Evolutionary conservation across 1,140 invertebrate species (phyloP), one percentile per base, ranked within the genome.

Genomic region (Fragariocoptes setiger): DNA sequence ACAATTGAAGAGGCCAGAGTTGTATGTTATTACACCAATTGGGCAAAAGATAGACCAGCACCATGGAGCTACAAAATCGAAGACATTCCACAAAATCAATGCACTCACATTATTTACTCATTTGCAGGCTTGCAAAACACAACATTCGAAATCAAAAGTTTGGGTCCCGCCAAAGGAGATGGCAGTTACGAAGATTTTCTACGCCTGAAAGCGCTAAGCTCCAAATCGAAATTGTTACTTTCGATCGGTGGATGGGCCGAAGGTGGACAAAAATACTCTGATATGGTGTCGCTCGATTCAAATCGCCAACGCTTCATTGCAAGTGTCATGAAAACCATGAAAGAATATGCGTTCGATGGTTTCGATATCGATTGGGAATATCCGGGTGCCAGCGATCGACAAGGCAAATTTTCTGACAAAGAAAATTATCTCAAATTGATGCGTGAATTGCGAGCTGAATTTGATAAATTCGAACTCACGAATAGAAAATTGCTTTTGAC

Each of bases 51-150:
- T 56, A 62, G 77, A 22, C 74, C 75, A 1, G 75, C 70, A 3
- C 47, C 74, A 4, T 76, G 76, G 3, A 69, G 67, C 25, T 83
- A 82, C 51, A 69, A 63, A 1, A 68, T 82, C 37, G 69, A 78
- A 36, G 75, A 83, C 52, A 68, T 83, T 39, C 77, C 76, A 0
- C 71, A 64, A 1, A 67, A 76, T 46, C 57, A 74, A 21, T 85
- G 78, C 52, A 83, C 78, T 0, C 78, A 85, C 53, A 52, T 82
- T 3, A 71, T 83, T 37, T 85, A 83, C 53, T 76, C 77, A n/a
- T 85, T 85, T 53, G 71, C 80, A 42, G 78, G 78, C 1, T 70
- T 83, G 15, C 74, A 80, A 52, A 69, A 74, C 0, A 67, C 76
- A 21, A 70, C 65, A 3, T 56, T 80, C 2, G 54, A 67, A 1